Conservation (phyloP, 2,113 vertebrate genomes). For the Diphyllodes magnificus region DNA sequence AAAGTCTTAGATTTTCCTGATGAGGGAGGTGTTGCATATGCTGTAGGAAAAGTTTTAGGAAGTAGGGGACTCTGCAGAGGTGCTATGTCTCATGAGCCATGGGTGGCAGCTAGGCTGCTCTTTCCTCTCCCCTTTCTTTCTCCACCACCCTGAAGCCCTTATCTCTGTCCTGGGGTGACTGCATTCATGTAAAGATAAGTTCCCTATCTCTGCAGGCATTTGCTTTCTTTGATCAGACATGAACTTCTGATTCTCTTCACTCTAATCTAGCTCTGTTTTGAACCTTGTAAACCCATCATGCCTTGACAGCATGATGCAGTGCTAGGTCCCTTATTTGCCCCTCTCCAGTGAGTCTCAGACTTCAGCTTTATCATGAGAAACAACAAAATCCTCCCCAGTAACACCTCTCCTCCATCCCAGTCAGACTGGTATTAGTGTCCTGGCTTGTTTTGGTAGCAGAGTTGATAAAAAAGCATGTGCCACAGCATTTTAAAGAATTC, state of each 20-base stretch:
- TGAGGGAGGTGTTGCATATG: neutral
- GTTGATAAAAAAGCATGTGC: neutral
- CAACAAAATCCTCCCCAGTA: neutral
- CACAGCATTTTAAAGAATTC: neutral
- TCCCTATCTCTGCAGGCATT: neutral
- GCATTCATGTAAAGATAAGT: neutral
- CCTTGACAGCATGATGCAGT: neutral
- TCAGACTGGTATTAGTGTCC: neutral
- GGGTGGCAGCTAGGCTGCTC: neutral
- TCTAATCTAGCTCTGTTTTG: neutral
- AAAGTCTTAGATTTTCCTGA: neutral
- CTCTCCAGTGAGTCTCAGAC: neutral
- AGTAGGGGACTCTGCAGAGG: neutral
- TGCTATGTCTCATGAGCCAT: fast-evolving
- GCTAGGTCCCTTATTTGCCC: neutral
- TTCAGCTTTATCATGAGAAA: neutral
- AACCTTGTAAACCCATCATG: neutral
- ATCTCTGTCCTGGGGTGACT: neutral
- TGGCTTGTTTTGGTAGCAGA: neutral
- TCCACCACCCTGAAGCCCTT: neutral
- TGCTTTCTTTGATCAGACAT: neutral
- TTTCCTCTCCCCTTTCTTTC: neutral
- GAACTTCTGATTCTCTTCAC: neutral
- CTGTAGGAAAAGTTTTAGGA: neutral
- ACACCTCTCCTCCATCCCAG: neutral